phyloP scores from a whole-genome alignment of 2,797 vertebrate genomes.

The Characodon lateralis region DNA sequence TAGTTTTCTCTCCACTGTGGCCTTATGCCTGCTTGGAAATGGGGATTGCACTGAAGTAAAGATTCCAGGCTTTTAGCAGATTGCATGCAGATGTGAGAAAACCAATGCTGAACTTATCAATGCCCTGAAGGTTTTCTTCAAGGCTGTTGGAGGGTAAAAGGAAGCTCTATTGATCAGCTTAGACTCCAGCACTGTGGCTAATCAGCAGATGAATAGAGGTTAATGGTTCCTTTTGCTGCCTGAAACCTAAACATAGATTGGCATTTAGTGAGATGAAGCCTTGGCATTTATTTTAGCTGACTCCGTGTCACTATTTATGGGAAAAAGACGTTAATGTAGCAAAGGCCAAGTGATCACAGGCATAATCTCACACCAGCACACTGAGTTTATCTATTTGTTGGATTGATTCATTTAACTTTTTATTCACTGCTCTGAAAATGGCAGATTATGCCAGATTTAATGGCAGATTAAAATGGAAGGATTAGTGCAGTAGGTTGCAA shows the following conservation, averaged over 20 bases:
- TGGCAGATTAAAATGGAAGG: background rate
- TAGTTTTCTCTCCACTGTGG: background rate
- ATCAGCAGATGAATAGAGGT: conserved; percentile 67
- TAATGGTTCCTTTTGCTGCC: conserved; percentile 53
- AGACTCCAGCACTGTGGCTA: conserved; percentile 51
- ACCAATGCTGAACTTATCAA: conserved; percentile 46
- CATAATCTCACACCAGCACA: conserved; percentile 15
- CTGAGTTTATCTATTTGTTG: conserved; percentile 10
- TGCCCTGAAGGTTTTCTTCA: conserved; percentile 54
- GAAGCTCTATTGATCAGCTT: conserved; percentile 65
- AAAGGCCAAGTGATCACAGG: conserved; percentile 12
- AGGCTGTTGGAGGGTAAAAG: conserved; percentile 57
- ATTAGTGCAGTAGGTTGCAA: background rate
- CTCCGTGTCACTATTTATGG: conserved; percentile 30
- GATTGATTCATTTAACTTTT: conserved; percentile 36
- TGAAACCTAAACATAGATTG: conserved; percentile 70
- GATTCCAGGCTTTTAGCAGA: background rate
- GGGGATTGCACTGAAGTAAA: too few species aligned
- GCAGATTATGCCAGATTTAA: background rate
- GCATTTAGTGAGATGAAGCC: conserved; percentile 52
- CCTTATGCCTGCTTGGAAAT: background rate
- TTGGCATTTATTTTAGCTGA: conserved; percentile 60
- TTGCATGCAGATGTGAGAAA: conserved; percentile 18
- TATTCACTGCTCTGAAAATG: background rate
- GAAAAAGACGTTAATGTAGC: conserved; percentile 31